Base-by-base conservation (phyloP, 35 echinoderm and acorn worm species). In the Anneissia japonica region DNA sequence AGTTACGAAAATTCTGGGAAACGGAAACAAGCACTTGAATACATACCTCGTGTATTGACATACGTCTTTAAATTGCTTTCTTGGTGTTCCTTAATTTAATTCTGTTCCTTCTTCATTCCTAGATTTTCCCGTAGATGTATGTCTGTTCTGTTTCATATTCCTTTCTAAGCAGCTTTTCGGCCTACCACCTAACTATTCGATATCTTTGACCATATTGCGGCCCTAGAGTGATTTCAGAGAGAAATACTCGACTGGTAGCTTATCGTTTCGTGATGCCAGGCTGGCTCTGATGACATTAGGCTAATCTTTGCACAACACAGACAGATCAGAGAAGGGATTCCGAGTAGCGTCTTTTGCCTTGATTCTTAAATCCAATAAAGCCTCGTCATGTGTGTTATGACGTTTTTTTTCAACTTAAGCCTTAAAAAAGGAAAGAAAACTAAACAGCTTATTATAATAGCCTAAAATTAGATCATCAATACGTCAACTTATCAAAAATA, bases 301-400 rank as follows among this genome's bases (percentile, higher is more conserved):
- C 51, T 64, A 64, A 64, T 64, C 51, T 64, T 64, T 23, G 26
- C 51, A 64, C 51, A 64, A 64, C 51, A 64, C 51, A 64, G 51
- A 64, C 19, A 64, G 51, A 64, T 64, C 51, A 64, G 51, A 64
- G 51, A 64, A 64, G 51, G 51, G 51, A 64, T 64, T 64, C 51
- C 1, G 10, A 64, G 51, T 64, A 64, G 51, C 51, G 51, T 64
- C 51, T 64, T 64, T 64, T 23, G 51, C 51, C 51, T 64, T 64
- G 51, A 64, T 64, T 64, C 51, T 64, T 64, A 64, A 64, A 64
- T 64, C 51, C 51, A 64, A 64, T 64, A 64, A 64, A 64, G 51
- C 51, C 51, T 12, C 19, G 19, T 64, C 51, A 64, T 64, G 51
- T 64, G 51, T 64, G 51, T 23, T 12, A 64, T 64, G 51, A 64